phyloP scores from a whole-genome alignment of 2,113 vertebrate genomes.

The Xiphorhynchus elegans region DNA sequence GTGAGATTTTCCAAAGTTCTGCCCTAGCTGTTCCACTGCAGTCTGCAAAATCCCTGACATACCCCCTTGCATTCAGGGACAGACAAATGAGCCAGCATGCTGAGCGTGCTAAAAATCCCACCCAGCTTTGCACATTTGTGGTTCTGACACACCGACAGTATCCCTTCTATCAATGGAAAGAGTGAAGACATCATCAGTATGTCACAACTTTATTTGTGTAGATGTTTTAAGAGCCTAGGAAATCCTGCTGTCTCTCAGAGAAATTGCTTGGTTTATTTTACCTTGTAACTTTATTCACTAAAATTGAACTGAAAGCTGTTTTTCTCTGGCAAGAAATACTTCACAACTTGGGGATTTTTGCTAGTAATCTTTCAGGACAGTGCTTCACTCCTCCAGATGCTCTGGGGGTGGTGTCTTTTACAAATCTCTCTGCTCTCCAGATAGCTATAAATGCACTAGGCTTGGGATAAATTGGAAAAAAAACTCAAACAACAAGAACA shows the following conservation, averaged over 20 bases:
- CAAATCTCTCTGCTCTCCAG: not conserved
- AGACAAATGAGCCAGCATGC: not conserved
- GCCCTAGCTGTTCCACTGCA: not conserved
- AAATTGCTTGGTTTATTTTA: not conserved
- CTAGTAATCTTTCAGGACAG: not conserved
- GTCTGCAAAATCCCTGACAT: not conserved
- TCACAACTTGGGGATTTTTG: fast-evolving
- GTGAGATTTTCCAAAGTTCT: not conserved
- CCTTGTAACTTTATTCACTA: not conserved
- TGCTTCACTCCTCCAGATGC: not conserved
- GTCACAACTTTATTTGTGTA: not conserved
- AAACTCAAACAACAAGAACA: not conserved
- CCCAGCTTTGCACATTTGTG: not conserved
- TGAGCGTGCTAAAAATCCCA: not conserved
- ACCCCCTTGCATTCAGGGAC: not conserved
- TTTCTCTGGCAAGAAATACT: not conserved
- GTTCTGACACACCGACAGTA: not conserved
- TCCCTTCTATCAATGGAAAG: not conserved
- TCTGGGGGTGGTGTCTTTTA: not conserved
- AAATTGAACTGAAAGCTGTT: not conserved
- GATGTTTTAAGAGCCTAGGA: not conserved
- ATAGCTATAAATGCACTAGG: not conserved
- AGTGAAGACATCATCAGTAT: not conserved
- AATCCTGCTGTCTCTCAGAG: not conserved
- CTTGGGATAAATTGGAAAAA: not conserved